These are phyloP conservation scores for Gallinago stenura DNA, from an alignment of 2,797 vertebrate genomes.

Conservation along the genomic window DNA sequence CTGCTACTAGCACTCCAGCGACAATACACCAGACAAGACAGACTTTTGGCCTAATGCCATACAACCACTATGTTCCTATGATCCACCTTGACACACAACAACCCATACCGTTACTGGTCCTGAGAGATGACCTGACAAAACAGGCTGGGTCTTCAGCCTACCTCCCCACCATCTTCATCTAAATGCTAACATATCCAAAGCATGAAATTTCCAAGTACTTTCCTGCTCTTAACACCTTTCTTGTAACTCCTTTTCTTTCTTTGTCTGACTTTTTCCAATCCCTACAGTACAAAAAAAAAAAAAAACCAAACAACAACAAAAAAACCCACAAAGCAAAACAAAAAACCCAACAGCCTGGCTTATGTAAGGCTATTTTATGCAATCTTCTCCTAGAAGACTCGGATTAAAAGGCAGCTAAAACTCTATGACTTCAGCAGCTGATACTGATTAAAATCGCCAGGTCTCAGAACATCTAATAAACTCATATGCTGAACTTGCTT, in stretches of 20 bases:
- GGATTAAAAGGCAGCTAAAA: neutral
- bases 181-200: neutral
- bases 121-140: neutral
- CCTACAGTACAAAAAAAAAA: neutral
- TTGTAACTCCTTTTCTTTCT: neutral
- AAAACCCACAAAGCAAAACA: neutral
- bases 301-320: too few relatives aligned
- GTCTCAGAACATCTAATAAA: neutral
- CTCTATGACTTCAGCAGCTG: neutral
- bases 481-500: neutral
- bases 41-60: neutral
- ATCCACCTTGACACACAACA: neutral
- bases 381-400: neutral
- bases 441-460: neutral
- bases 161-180: accelerated
- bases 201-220: neutral
- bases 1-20: neutral
- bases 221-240: neutral
- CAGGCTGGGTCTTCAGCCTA: neutral
- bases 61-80: accelerated
- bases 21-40: neutral
- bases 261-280: neutral
- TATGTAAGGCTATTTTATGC: neutral
- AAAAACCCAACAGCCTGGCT: neutral
- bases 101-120: neutral